phyloP scores from a whole-genome alignment of 2,797 vertebrate genomes.

The Calcarius lapponicus region DNA sequence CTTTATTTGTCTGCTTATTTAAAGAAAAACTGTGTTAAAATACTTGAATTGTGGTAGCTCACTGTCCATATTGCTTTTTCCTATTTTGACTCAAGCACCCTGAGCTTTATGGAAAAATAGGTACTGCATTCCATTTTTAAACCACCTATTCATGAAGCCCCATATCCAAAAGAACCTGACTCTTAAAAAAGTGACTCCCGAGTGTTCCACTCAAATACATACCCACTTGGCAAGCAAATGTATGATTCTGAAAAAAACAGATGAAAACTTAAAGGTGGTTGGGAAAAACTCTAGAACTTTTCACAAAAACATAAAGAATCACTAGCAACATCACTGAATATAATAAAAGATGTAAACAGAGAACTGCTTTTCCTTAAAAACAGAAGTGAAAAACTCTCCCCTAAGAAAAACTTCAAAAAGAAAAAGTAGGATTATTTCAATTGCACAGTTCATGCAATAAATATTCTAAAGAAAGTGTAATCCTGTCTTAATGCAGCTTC shows the following conservation, averaged over 20 bases:
- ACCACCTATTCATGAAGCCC: not conserved
- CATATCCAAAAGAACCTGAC: not conserved
- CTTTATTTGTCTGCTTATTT: not conserved
- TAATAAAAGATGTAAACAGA: not conserved
- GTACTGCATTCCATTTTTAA: not conserved
- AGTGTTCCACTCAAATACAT: not conserved
- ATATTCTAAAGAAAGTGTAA: not conserved
- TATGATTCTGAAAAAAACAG: not conserved
- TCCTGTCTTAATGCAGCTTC: not conserved
- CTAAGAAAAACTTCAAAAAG: not conserved
- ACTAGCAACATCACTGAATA: not conserved
- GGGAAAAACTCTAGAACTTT: not conserved
- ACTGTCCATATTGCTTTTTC: not conserved
- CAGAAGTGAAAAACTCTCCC: not conserved
- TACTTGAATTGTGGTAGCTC: not conserved
- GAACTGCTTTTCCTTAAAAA: not conserved
- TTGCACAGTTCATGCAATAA: not conserved
- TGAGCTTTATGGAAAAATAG: not conserved
- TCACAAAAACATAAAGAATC: not conserved
- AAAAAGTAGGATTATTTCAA: not conserved
- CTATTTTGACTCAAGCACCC: not conserved
- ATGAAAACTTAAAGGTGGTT: not conserved
- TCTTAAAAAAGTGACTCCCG: not conserved
- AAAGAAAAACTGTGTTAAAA: not conserved
- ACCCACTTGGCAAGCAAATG: not conserved